Base-by-base conservation (phyloP, 2,888 invertebrate genomes). In the Ectemnius continuus region DNA sequence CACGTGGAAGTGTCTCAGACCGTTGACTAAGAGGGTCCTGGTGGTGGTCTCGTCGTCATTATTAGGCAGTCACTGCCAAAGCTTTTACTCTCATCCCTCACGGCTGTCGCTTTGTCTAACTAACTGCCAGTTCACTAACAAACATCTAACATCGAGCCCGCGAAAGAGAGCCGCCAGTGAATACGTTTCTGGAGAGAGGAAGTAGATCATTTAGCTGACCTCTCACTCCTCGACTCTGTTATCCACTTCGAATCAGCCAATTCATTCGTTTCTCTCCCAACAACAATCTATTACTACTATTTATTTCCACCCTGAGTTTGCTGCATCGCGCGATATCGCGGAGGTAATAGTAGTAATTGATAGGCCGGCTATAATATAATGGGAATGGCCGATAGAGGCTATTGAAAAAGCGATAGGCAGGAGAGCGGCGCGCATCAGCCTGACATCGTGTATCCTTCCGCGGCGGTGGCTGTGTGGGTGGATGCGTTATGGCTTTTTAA, bases 141-240 rank as follows among this genome's bases (percentile, higher is more conserved):
- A 84, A 85, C 85, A 85, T 85, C 84, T 86, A 86, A 85, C 84
- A 85, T 82, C 83, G 80, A 80, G n/a, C 78, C 67, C 79, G 61
- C 61, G 45, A 52, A 62, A 36, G 36, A 36, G 36, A 36, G 36
- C 36, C 36, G 8, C 36, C 36, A 36, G 36, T 36, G 36, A 36
- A 36, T 36, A 36, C 36, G 36, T 36, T 8, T 36, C 3, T 36
- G 36, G 36, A 36, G 36, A 36, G 11, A 36, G 36, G 36, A 36
- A 36, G 36, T 36, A 11, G 36, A 36, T 36, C 36, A 36, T 36
- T 36, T 36, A 36, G 36, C 36, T 8, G 36, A 11, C 36, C 36
- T 36, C 6, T 11, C 3, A 36, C 3, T 36, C 36, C 8, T 36
- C 36, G 36, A 36, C 36, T 36, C 11, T 36, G 6, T 36, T 36